phyloP scores from a whole-genome alignment of 2,888 invertebrate species.

The Dysmachus trigonus region DNA sequence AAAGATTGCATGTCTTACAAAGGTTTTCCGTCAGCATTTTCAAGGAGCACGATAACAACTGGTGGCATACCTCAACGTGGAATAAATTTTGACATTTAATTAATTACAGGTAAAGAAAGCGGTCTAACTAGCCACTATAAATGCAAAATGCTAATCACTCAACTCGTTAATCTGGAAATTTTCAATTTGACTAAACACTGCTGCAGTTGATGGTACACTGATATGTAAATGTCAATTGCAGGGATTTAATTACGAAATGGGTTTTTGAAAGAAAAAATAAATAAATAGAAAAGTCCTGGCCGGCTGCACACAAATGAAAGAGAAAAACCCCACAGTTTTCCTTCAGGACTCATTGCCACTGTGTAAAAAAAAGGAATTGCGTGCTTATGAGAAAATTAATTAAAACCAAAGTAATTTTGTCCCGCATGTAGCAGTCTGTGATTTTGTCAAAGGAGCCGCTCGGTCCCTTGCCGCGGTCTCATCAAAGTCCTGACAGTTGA shows the following conservation, averaged over 20 bases:
- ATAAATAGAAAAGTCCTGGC: neutral
- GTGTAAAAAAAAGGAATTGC: neutral
- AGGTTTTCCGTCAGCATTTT: neutral
- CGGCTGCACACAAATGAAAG: neutral
- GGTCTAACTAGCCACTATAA: neutral
- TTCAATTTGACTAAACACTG: conserved; percentile 1
- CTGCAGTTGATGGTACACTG: neutral
- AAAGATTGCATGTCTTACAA: neutral
- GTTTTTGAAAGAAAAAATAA: neutral
- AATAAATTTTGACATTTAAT: neutral
- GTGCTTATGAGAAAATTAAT: conserved; percentile 25
- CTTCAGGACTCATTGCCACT: neutral
- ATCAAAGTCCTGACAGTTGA: neutral
- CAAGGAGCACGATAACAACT: neutral
- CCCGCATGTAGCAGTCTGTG: neutral
- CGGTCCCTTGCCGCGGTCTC: neutral
- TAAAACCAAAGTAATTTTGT: neutral
- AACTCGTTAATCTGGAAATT: neutral
- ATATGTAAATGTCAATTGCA: conserved; percentile 32
- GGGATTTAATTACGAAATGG: neutral
- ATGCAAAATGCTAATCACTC: neutral
- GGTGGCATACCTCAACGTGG: neutral
- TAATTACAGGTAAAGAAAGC: neutral
- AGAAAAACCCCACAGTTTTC: neutral
- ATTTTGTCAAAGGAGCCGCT: conserved; percentile 19